Percentiles rank a stretch among this genome's conserved stretches.
Evolutionary conservation across 2,797 vertebrate species (phyloP).

Genomic region (Nothura maculosa): DNA sequence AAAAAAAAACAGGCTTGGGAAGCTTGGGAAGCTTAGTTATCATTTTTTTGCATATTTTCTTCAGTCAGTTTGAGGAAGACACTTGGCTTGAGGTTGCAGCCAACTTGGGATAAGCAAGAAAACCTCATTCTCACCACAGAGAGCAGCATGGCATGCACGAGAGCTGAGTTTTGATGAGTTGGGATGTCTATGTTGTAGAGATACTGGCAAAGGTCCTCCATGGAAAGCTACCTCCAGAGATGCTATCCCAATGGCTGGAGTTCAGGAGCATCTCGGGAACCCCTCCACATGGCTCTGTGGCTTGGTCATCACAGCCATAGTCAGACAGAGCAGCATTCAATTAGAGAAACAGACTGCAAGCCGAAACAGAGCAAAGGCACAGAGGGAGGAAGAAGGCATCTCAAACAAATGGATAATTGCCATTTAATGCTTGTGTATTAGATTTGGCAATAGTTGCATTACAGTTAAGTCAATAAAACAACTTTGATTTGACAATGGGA

Average conservation of each 20-base stretch:
- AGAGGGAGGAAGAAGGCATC: constrained; percentile 47
- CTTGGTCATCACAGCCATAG: fast-evolving
- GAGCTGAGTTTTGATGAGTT: fast-evolving
- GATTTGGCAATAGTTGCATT: constrained; percentile 49
- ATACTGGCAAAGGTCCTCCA: neutral
- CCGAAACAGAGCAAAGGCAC: neutral
- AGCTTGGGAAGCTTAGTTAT: too few species aligned
- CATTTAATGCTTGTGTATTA: constrained; percentile 55
- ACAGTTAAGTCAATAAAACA: constrained; percentile 22
- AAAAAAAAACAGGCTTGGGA: neutral
- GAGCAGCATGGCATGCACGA: fast-evolving
- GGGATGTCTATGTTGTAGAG: neutral
- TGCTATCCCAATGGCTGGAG: neutral
- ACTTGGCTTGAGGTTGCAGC: neutral
- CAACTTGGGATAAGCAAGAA: neutral
- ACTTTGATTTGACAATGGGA: neutral
- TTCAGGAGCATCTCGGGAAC: neutral
- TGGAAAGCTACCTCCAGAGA: fast-evolving
- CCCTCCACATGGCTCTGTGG: neutral
- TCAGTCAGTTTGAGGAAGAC: neutral
- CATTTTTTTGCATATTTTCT: neutral
- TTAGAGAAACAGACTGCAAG: neutral
- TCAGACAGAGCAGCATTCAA: neutral
- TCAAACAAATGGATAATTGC: constrained; percentile 59
- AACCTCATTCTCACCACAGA: neutral